Conservation (phyloP, 2,888 invertebrate genomes). For the Papilio demoleus region DNA sequence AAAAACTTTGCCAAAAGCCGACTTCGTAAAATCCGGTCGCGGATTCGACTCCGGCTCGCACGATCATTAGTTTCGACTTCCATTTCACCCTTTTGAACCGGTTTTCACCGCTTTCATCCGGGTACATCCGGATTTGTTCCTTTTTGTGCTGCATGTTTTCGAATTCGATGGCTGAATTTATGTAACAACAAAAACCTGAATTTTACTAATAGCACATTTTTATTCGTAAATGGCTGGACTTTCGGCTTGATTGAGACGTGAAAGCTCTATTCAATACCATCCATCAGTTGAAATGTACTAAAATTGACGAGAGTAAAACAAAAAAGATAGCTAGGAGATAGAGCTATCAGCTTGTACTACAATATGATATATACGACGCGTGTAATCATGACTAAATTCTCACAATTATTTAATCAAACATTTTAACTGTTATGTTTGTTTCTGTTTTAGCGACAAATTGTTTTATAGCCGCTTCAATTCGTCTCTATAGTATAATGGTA, state of each 20-base stretch:
- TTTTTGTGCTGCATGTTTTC: conserved; percentile 36
- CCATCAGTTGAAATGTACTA: neutral
- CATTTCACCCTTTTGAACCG: conserved; percentile 57
- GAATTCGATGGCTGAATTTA: conserved; percentile 31
- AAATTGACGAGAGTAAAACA: neutral
- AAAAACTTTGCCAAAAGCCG: conserved; percentile 38
- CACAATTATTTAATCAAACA: neutral
- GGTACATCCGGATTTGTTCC: conserved; percentile 56
- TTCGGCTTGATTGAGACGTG: neutral
- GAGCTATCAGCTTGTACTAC: neutral
- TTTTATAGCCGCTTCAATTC: neutral
- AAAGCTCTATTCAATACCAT: neutral
- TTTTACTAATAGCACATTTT: conserved; percentile 33
- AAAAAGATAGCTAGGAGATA: neutral
- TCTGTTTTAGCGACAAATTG: neutral
- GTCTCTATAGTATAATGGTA: neutral
- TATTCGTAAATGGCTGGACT: conserved; percentile 15
- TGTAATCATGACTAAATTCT: neutral
- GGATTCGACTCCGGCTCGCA: conserved; percentile 45
- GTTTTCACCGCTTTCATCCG: conserved; percentile 59
- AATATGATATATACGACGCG: neutral
- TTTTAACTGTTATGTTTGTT: conserved; percentile 2
- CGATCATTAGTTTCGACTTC: conserved; percentile 65
- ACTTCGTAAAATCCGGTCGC: conserved; percentile 43
- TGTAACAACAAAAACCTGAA: conserved; percentile 27